phyloP scores from a whole-genome alignment of 1,140 invertebrate species.

The Dreissena polymorpha region DNA sequence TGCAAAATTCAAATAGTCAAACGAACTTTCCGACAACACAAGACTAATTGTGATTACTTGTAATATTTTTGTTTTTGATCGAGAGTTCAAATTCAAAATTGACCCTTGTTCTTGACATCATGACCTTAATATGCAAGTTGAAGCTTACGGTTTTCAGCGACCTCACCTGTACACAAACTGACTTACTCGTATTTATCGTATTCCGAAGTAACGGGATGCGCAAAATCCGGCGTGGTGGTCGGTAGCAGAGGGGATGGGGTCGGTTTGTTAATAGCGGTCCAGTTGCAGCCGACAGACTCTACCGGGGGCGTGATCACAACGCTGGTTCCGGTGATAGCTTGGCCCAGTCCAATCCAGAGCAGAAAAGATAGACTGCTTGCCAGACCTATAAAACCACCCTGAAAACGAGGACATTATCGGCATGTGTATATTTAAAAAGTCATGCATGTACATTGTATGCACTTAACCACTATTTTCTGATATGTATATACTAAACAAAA shows the following conservation, averaged over 20 bases:
- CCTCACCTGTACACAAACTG: too few relatives aligned
- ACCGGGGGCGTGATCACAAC: conserved; percentile 77
- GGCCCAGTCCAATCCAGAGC: conserved; percentile 90
- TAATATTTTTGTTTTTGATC: too few relatives aligned
- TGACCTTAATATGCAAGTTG: too few relatives aligned
- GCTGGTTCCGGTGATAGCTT: conserved; percentile 87
- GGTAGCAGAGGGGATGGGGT: background rate
- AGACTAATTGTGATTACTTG: background rate
- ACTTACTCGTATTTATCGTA: conserved; percentile 47
- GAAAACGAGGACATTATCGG: background rate
- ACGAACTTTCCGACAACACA: too few relatives aligned
- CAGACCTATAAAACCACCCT: conserved; percentile 39
- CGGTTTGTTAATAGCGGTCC: conserved; percentile 6
- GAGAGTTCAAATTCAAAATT: too few relatives aligned
- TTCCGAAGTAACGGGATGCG: background rate
- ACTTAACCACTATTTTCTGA: too few relatives aligned
- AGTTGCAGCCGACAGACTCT: conserved; percentile 70
- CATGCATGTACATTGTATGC: too few relatives aligned
- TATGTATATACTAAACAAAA: too few relatives aligned
- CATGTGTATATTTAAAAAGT: background rate
- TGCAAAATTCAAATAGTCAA: background rate
- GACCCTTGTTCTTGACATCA: too few relatives aligned
- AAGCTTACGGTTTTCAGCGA: too few relatives aligned
- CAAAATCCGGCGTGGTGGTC: background rate
- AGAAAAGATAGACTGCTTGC: conserved; percentile 84